phyloP scores from a whole-genome alignment of 2,888 invertebrate species.

The Lamproptera curius region DNA sequence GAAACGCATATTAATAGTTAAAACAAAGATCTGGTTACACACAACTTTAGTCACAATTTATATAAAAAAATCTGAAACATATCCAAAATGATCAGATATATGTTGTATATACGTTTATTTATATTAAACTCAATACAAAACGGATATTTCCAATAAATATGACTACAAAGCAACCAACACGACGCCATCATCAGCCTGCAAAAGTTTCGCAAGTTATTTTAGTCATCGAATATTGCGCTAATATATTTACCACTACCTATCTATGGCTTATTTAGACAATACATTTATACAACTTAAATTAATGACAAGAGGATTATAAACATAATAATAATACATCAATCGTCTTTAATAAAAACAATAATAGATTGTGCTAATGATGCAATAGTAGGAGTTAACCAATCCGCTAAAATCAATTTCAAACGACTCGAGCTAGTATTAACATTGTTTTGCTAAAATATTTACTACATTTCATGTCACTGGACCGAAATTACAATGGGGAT shows the following conservation, averaged over 20 bases:
- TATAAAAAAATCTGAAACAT: too few species aligned
- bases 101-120: too few species aligned
- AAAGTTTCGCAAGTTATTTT: slow-evolving; percentile 42
- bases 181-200: slow-evolving; percentile 17
- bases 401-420: slow-evolving; percentile 30
- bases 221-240: slow-evolving; percentile 66
- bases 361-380: slow-evolving; percentile 73
- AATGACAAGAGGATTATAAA: slow-evolving; percentile 74
- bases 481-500: too few species aligned
- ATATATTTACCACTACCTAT: slow-evolving; percentile 72
- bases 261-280: slow-evolving; percentile 72
- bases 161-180: slow-evolving; percentile 19
- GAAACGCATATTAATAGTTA: too few species aligned
- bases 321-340: slow-evolving; percentile 58
- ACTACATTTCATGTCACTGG: neutral
- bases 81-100: too few species aligned
- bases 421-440: slow-evolving; percentile 30
- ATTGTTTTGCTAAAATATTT: slow-evolving; percentile 1
- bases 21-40: too few species aligned
- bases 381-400: slow-evolving; percentile 46
- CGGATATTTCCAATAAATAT: too few species aligned
- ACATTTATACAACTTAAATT: slow-evolving; percentile 77
- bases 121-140: too few species aligned
- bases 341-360: slow-evolving; percentile 46
- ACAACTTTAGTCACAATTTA: too few species aligned